Base-by-base conservation (phyloP, 2,888 invertebrate species). In the Ischnus inquisitorius region DNA sequence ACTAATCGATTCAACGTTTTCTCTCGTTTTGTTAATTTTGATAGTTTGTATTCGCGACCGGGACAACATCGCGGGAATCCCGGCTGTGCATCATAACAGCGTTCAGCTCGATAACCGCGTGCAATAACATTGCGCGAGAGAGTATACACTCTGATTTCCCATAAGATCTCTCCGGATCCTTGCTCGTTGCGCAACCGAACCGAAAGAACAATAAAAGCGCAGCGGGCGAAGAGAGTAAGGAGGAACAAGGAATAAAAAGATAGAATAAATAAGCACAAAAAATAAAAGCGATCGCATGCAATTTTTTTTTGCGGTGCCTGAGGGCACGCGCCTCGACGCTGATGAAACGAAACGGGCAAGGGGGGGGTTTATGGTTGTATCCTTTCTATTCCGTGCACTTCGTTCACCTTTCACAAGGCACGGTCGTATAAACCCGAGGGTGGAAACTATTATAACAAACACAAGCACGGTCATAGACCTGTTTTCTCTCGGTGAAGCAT, bases 1-100 rank as follows among this genome's bases (percentile, higher is more conserved):
- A 82, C 69, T 51, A 76, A 76, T 79, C 46, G 71, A 82, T 84
- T 76, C 19, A 8, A 65, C 54, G 41, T 41, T 81, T 60, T 57
- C 12, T 16, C 57, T 43, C 57, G 48, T 4, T 64, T 64, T 16
- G 64, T 48, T 41, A 74, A 28, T 39, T 78, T 75, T 12, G 22
- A 54, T 25, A 48, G 77, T 60, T 41, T 69, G 28, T 46, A 41
- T 65, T 75, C 75, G 62, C 68, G 64, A 60, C 48, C n/a, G 60
- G 60, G 78, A 71, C 39, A 64, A 3, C 19, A 60, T 68, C 16
- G 10, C 60, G 28, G 60, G 5, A 57, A 60, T 14, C 25, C 5
- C 28, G 25, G 41, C 19, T 67, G 16, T 3, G 67, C 48, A 46
- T 6, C 19, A 10, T 76, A n/a, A 72, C 28, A 60, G 14, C 28